phyloP scores from a whole-genome alignment of 2,113 vertebrate genomes.

The Pollimyrus isidori region DNA sequence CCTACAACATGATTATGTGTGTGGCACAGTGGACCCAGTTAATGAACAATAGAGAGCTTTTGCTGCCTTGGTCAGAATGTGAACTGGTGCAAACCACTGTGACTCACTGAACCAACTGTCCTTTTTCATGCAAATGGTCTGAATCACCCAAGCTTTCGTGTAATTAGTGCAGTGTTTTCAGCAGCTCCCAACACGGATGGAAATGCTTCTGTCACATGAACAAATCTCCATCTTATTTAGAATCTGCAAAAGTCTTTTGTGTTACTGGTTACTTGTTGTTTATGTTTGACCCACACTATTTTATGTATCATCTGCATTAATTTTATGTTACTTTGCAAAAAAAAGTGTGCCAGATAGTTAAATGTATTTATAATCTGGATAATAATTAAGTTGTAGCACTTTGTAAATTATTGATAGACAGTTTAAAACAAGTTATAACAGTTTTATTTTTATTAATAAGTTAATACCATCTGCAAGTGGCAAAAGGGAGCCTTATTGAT shows the following conservation, averaged over 20 bases:
- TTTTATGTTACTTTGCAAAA: background rate
- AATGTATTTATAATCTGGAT: background rate
- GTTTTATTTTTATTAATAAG: too few species aligned
- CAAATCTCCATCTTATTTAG: background rate
- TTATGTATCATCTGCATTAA: background rate
- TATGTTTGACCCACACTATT: background rate
- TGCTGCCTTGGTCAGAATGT: background rate
- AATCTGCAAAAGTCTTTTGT: background rate
- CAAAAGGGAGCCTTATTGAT: too few species aligned
- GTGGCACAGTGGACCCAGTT: background rate
- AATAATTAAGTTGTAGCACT: too few species aligned
- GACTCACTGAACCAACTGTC: background rate
- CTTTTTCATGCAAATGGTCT: background rate
- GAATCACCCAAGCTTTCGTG: background rate
- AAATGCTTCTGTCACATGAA: background rate
- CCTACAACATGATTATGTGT: background rate
- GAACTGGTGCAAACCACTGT: background rate
- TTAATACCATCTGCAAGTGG: too few species aligned
- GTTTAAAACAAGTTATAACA: too few species aligned
- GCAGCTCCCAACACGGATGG: background rate
- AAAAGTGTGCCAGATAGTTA: background rate
- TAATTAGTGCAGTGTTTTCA: background rate
- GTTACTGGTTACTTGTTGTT: background rate
- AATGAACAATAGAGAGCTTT: background rate
- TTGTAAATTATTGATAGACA: too few species aligned